These are phyloP conservation scores for Acinonyx jubatus DNA, from an alignment of 2,113 vertebrate species.

Conservation along the genomic window DNA sequence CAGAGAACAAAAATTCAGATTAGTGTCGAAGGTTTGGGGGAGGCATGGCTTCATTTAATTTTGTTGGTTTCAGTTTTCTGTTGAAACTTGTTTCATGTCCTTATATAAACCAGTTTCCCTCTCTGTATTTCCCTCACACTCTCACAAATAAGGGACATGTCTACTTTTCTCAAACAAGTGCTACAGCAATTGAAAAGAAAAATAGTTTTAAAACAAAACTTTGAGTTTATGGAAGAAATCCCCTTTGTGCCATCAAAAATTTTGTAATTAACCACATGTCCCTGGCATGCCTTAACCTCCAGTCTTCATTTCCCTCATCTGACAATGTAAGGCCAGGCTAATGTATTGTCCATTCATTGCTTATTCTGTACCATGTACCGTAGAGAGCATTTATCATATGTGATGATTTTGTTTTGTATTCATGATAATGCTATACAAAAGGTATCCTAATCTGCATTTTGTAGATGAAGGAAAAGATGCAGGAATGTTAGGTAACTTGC, in stretches of 20 bases:
- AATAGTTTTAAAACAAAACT: neutral
- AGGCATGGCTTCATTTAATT: neutral
- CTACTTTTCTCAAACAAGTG: neutral
- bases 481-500: neutral
- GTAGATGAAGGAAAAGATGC: neutral
- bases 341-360: neutral
- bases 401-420: neutral
- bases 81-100: neutral
- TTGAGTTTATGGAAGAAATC: slow-evolving; percentile 4
- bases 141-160: neutral
- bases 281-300: neutral
- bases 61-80: neutral
- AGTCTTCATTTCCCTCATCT: neutral
- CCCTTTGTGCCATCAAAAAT: neutral
- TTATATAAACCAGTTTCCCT: neutral
- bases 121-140: neutral
- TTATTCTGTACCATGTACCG: neutral
- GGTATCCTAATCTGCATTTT: neutral
- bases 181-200: neutral
- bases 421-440: neutral
- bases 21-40: neutral
- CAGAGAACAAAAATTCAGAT: neutral
- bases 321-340: neutral
- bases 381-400: neutral
- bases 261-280: neutral